Conservation (phyloP, 2,113 vertebrate species). For the Capra hircus region DNA sequence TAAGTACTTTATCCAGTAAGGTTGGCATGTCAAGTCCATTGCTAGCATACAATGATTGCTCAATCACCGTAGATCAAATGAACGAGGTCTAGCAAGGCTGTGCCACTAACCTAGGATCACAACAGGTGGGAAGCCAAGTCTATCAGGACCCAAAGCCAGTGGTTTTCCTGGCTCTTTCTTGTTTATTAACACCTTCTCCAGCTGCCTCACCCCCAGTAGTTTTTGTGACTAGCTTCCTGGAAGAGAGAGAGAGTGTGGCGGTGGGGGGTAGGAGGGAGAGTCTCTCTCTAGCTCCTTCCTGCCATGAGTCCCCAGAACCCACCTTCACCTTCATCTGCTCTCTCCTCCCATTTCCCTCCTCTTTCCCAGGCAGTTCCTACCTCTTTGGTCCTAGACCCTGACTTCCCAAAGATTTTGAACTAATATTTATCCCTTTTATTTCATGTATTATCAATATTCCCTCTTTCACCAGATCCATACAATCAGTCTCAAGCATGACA, state of each 20-base stretch:
- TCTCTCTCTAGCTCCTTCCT: background rate
- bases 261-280: background rate
- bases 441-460: background rate
- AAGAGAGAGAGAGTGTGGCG: background rate
- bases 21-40: background rate
- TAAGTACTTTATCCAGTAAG: background rate
- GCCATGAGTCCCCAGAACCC: fast-evolving
- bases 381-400: background rate
- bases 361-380: background rate
- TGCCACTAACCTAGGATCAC: background rate
- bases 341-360: background rate
- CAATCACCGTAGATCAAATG: background rate
- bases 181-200: background rate
- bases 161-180: background rate
- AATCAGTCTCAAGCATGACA: background rate
- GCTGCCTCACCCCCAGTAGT: background rate
- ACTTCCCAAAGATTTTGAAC: background rate
- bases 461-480: background rate
- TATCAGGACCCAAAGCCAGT: background rate
- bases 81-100: background rate
- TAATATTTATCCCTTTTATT: background rate
- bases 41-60: background rate
- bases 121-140: background rate
- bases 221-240: background rate
- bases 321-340: background rate